Base-by-base conservation (phyloP, 2,113 vertebrate genomes). In the Ameiurus melas region DNA sequence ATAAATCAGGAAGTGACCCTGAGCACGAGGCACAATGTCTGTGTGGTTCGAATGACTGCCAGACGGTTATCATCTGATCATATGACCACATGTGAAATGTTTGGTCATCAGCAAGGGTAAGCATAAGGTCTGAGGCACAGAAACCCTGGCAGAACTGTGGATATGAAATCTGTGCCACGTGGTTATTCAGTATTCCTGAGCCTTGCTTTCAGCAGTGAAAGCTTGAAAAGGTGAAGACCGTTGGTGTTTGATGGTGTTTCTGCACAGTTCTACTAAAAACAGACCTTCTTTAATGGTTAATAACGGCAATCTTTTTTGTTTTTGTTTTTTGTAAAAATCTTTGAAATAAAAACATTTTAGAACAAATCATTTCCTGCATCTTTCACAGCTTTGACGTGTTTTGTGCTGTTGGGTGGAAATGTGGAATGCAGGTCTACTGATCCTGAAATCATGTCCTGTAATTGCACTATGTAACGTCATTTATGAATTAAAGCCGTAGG, bases 11-110 rank as follows among this genome's bases (percentile, higher is more conserved):
- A 64, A 95, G 93, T 83, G 27, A 92, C 53, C 94, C 95, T 51
- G 94, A 93, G 55, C 95, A 93, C 39, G 96, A 97, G 91, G 95
- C 96, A 89, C 85, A 94, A 33, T 98, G 98, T 91, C 93, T 96
- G 0, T 99, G 97, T 78, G 95, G 95, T 22, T 91, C 93, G 87
- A 91, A 93, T 60, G 93, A 90, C 43, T 99, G 98, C 91, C 96
- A 90, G n/a, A 95, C 95, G 75, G 93, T 91, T 86, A 95, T 95
- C 68, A 78, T 94, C 85, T 94, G 94, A 87, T 25, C 80, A 39
- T 12, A 10, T 55, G 12, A 53, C 6, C 51, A 27, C 22, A 43
- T 33, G 36, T 13, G 43, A 19, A 20, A 17, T 3, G n/a, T 30
- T 71, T 10, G 22, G 4, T 57, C 33, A 30, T 19, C 4, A 64